Percentiles rank a stretch among this genome's conserved stretches.
Conservation (phyloP, 1,140 invertebrate species). For the Monochamus saltuarius region DNA sequence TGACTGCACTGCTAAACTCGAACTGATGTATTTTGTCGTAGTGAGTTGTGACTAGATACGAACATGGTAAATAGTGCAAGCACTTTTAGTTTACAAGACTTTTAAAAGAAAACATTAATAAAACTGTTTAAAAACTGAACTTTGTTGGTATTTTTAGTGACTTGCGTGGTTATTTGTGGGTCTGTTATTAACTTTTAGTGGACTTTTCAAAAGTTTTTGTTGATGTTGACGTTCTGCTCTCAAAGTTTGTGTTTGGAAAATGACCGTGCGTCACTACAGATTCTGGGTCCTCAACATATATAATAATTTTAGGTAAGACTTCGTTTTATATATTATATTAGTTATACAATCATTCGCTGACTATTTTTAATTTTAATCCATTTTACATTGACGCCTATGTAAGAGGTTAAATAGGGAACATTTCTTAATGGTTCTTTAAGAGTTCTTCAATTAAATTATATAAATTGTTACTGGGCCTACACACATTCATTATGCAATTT, state of each 20-base stretch:
- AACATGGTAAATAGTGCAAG: constrained; percentile 12
- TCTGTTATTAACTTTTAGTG: constrained; percentile 2
- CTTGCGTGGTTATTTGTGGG: not conserved
- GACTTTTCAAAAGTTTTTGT: constrained; percentile 12
- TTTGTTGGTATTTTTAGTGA: not conserved
- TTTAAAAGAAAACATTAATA: not conserved
- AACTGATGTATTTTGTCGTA: constrained; percentile 5
- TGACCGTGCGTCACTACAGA: constrained; percentile 8
- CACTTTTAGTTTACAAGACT: not conserved
- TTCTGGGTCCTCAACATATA: not conserved
- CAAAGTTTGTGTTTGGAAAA: constrained; percentile 8
- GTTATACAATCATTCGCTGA: constrained; percentile 1
- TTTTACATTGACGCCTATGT: constrained; percentile 9
- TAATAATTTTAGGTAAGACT: constrained; percentile 2
- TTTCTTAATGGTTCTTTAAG: constrained; percentile 3
- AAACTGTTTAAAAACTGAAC: too few species aligned
- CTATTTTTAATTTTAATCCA: not conserved
- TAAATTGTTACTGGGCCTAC: constrained; percentile 14
- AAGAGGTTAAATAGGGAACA: constrained; percentile 3
- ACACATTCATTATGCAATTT: constrained; percentile 16
- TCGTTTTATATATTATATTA: not conserved
- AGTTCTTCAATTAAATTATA: constrained; percentile 1
- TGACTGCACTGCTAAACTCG: constrained; percentile 16
- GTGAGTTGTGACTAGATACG: not conserved
- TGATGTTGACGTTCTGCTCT: not conserved